phyloP scores from a whole-genome alignment of 2,797 vertebrate species.

The Serranus cabrilla region DNA sequence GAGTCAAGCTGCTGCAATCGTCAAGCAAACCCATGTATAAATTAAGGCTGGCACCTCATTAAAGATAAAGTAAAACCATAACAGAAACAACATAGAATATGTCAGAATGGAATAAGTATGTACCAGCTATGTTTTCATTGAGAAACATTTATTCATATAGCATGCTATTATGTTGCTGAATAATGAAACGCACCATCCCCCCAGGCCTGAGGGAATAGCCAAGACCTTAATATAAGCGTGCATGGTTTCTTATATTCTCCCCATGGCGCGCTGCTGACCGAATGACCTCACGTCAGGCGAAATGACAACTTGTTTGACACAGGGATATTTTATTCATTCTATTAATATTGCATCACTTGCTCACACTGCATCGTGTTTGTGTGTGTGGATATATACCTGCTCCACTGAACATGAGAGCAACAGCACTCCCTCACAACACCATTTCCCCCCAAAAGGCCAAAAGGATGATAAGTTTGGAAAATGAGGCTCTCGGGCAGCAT shows the following conservation, averaged over 20 bases:
- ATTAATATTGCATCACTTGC: slow-evolving; percentile 70
- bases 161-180: slow-evolving; percentile 47
- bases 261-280: slow-evolving; percentile 59
- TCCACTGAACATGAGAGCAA: slow-evolving; percentile 23
- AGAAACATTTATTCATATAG: slow-evolving; percentile 62
- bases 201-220: slow-evolving; percentile 43
- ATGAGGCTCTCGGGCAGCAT: slow-evolving; percentile 3
- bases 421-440: slow-evolving; percentile 4
- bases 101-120: slow-evolving; percentile 22
- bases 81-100: slow-evolving; percentile 27
- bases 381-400: slow-evolving; percentile 33
- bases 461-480: slow-evolving; percentile 9
- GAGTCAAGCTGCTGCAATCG: slow-evolving; percentile 24
- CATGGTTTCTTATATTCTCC: slow-evolving; percentile 53
- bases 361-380: slow-evolving; percentile 35
- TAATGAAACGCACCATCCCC: slow-evolving; percentile 45
- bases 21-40: slow-evolving; percentile 25
- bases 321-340: slow-evolving; percentile 72
- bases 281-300: slow-evolving; percentile 67
- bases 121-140: slow-evolving; percentile 43
- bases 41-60: slow-evolving; percentile 48
- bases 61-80: slow-evolving; percentile 26
- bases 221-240: slow-evolving; percentile 60
- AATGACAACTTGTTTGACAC: slow-evolving; percentile 69
- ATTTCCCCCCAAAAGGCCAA: slow-evolving; percentile 16